Base-by-base conservation (phyloP, 2,797 vertebrate species). In the Mormyrus hasselquistii region DNA sequence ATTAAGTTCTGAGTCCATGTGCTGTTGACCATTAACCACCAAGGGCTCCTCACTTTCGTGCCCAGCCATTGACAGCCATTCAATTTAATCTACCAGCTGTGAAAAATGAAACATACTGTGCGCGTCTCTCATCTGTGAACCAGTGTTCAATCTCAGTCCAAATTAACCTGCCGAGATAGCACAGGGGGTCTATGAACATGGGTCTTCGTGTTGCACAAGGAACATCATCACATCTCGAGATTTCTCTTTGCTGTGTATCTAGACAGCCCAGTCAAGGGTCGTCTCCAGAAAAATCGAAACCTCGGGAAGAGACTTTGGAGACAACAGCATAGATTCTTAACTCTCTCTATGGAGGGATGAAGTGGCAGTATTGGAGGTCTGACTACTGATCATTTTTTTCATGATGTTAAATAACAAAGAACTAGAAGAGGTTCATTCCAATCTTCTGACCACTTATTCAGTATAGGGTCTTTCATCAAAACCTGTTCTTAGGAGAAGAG, bases 121-220 rank as follows among this genome's bases (percentile, higher is more conserved):
- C n/a, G 89, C 91, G 38, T 90, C 79, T 69, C 8, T 91, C 90
- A 29, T 85, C 90, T 65, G 91, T 90, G 91, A 89, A 91, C 90
- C 90, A 89, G 88, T 92, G 93, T 94, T 93, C 94, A 93, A 93
- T 93, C 94, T 93, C 90, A 91, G 91, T 94, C 92, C 93, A 93
- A 92, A 92, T 93, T 94, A 93, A 95, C 93, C 90, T 94, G 94
- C 93, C 94, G 94, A 89, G 90, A 92, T 92, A 94, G 94, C 93
- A 94, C 9, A 87, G 90, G 91, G 92, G 90, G 88, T 89, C 93
- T 91, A 94, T 95, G 94, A 94, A 94, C 94, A 94, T 84, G 16
- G 88, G 89, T 73, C 86, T 89, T 52, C 89, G 88, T 90, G 90
- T 89, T 90, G 89, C 82, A 91, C 92, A 55, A 49, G 88, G 90